Conservation (phyloP, 2,888 invertebrate species). For the Archips xylosteana region DNA sequence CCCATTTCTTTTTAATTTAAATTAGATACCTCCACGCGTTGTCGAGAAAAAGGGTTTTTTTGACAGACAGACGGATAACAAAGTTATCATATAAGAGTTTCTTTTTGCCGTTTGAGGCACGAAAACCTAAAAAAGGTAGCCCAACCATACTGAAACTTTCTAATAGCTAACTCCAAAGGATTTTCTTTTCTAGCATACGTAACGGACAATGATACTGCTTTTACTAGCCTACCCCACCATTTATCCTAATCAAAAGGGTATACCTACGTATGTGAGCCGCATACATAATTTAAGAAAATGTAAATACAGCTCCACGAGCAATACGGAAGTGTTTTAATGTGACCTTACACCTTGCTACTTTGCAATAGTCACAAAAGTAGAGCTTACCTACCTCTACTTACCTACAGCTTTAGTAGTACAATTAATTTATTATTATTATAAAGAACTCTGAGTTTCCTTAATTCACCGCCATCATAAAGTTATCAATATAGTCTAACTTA, state of each 20-base stretch:
- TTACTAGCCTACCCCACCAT: conserved; percentile 12
- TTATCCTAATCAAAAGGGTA: conserved; percentile 2
- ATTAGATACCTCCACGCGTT: too few species aligned
- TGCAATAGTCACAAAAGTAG: background rate
- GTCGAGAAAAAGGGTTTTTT: too few species aligned
- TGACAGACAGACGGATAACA: too few species aligned
- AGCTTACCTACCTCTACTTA: too few species aligned
- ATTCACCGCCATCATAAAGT: background rate
- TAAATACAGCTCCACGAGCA: background rate
- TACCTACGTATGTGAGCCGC: background rate
- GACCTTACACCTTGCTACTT: background rate
- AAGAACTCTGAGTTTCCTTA: too few species aligned
- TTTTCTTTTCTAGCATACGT: background rate
- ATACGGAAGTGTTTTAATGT: conserved; percentile 1
- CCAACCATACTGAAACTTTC: conserved; percentile 1
- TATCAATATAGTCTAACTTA: too few species aligned
- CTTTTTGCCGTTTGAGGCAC: too few species aligned
- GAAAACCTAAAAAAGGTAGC: background rate
- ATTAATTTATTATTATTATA: too few species aligned
- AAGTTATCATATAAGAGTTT: too few species aligned
- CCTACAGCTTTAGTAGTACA: too few species aligned
- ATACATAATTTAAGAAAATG: conserved; percentile 2
- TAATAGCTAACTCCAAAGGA: background rate
- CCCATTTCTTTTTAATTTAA: too few species aligned
- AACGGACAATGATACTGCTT: conserved; percentile 2